Evolutionary conservation across 2,797 vertebrate genomes (phyloP).

Genomic region (Sebastes ruberrimus): DNA sequence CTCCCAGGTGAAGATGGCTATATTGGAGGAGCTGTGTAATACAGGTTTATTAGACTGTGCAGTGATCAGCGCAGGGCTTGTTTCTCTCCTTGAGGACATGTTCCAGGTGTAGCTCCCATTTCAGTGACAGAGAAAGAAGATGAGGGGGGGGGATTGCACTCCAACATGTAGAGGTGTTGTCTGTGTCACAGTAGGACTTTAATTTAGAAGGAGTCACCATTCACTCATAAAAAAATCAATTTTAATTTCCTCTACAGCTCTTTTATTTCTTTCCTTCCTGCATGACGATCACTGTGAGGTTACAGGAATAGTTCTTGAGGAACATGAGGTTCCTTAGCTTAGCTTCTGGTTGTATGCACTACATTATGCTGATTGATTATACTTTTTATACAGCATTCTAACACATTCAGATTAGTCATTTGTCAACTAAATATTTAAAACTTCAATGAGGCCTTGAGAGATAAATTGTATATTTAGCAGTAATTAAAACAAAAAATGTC

Average conservation of each 20-base stretch:
- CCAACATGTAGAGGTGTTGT: conserved; percentile 1
- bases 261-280: background rate
- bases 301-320: background rate
- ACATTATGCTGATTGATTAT: background rate
- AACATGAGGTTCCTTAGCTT: background rate
- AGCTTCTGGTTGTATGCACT: background rate
- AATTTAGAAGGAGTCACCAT: background rate
- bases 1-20: conserved; percentile 68
- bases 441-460: background rate
- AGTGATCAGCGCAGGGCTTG: conserved; percentile 60
- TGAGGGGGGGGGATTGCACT: conserved; percentile 16
- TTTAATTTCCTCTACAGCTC: conserved; percentile 5
- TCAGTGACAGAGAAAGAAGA: conserved; percentile 31
- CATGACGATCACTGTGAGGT: conserved; percentile 1
- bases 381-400: background rate
- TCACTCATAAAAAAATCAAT: background rate
- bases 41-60: conserved; percentile 74
- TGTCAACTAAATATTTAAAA: background rate
- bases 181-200: conserved; percentile 19
- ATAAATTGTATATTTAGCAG: conserved; percentile 15
- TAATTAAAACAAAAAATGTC: conserved; percentile 15
- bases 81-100: conserved; percentile 64
- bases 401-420: background rate
- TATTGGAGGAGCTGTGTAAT: conserved; percentile 69
- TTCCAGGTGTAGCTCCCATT: conserved; percentile 58